Base-by-base conservation (phyloP, 2,797 vertebrate genomes). In the Gobionotothen gibberifrons region DNA sequence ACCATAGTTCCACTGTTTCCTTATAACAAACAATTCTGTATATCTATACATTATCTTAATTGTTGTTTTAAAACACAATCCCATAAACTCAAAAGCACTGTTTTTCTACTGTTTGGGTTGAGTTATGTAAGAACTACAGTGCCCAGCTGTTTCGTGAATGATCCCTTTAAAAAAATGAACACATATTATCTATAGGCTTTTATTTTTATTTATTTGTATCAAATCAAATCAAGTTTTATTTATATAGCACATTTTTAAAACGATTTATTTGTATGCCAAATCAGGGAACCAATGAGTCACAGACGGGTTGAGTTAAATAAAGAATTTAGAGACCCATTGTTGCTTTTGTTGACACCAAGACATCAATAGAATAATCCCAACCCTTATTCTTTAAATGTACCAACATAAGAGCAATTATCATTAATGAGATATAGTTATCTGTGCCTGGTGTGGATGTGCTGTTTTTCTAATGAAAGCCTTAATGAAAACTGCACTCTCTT, bases 401-500 rank as follows among this genome's bases (percentile, higher is more conserved):
- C 32, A 14, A 0, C 42, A 16, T 14, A 5, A 13, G 17, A 1
- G 17, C 14, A 58, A 49, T 54, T 1, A 39, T 76, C n/a, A 47
- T 16, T n/a, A 9, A 51, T 49, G 49, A 72, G 55, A 53, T 26
- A 14, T 0, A 14, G 58, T 62, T 62, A 48, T 26, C 36, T 56
- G 21, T 62, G 48, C 9, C 14, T 16, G 46, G 17, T 62, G 62
- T 48, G 36, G 39, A 47, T 61, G 32, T 17, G 10, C 46, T 15
- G 47, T 40, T 53, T 13, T 32, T 39, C 44, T 49, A 29, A 26
- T 14, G 39, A 14, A 0, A 55, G 58, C 46, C 3, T 6, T 62
- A 55, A n/a, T 42, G 47, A 79, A 76, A 63, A 26, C 54, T n/a
- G 46, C 44, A 1, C 54, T 13, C 29, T 55, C 64, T 57, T 62